A percentile compares a stretch with the other conserved stretches of the same genome.
These are phyloP conservation scores for Tipula vernalis DNA, from an alignment of 2,888 invertebrate species.

Conservation along the genomic window DNA sequence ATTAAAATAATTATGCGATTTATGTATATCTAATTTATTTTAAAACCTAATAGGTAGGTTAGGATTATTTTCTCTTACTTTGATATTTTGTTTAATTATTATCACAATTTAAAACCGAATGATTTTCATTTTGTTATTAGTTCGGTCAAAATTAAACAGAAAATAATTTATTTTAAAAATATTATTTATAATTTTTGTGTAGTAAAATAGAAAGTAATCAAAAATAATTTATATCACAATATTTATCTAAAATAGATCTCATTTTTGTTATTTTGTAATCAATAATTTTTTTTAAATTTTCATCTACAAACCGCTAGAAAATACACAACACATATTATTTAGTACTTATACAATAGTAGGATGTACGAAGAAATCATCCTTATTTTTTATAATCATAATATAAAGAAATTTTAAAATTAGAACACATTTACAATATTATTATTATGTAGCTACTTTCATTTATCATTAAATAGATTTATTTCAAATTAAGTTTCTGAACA, in stretches of 20 bases:
- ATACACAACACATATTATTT: not conserved
- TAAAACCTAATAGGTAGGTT: not conserved
- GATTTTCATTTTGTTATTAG: not conserved
- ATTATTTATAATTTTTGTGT: not conserved
- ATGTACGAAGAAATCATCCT: not conserved
- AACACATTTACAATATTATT: not conserved
- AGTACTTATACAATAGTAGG: not conserved
- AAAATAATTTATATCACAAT: constrained; percentile 4
- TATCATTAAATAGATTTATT: not conserved
- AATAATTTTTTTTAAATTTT: not conserved
- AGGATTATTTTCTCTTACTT: not conserved
- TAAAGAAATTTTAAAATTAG: not conserved
- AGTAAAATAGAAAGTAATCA: not conserved
- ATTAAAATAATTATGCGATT: not conserved
- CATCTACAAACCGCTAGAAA: not conserved
- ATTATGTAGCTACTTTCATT: not conserved
- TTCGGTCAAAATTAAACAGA: not conserved
- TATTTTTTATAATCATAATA: not conserved
- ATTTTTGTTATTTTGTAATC: not conserved
- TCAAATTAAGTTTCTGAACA: not conserved
- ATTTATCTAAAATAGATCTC: not conserved
- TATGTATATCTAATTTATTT: not conserved
- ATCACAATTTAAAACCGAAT: not conserved
- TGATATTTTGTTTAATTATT: not conserved
- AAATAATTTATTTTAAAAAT: not conserved